Conservation (phyloP, 2,797 vertebrate genomes). For the Poeciliopsis turneri region DNA sequence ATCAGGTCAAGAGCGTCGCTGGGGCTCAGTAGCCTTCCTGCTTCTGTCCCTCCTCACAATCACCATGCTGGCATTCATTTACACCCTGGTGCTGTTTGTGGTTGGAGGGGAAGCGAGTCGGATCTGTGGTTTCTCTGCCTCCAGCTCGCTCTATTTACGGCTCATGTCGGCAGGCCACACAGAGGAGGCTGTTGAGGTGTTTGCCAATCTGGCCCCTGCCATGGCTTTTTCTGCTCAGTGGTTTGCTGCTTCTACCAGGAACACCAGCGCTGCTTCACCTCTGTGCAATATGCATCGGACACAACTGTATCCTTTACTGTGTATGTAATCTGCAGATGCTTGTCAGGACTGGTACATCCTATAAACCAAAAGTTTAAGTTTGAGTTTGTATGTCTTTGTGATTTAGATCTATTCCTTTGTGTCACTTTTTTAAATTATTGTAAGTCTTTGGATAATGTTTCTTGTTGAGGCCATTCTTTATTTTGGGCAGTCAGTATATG, state of each 20-base stretch:
- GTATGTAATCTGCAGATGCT: neutral
- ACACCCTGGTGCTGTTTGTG: conserved; percentile 81
- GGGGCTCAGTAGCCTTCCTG: conserved; percentile 85
- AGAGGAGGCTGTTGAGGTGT: conserved; percentile 69
- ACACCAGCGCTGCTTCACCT: conserved; percentile 85
- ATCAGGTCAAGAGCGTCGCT: conserved; percentile 81
- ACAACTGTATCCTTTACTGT: conserved; percentile 90
- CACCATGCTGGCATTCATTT: conserved; percentile 77
- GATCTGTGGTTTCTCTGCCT: conserved; percentile 84
- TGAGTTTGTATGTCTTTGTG: neutral
- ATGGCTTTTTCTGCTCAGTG: conserved; percentile 80
- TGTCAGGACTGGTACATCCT: neutral
- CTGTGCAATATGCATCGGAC: conserved; percentile 86
- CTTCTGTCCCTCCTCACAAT: conserved; percentile 77
- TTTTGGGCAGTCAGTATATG: neutral
- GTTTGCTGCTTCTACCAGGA: conserved; percentile 78
- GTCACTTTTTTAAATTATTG: neutral
- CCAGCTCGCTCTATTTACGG: conserved; percentile 85
- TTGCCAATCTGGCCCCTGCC: conserved; percentile 79
- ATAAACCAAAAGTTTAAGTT: neutral
- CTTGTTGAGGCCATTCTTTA: neutral
- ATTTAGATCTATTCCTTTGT: neutral
- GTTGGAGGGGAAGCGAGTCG: conserved; percentile 73
- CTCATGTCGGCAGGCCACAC: conserved; percentile 76
- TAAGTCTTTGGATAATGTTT: neutral